These are phyloP conservation scores for Drosophila ironensis DNA, from an alignment of 1,140 invertebrate species.

Conservation along the genomic window DNA sequence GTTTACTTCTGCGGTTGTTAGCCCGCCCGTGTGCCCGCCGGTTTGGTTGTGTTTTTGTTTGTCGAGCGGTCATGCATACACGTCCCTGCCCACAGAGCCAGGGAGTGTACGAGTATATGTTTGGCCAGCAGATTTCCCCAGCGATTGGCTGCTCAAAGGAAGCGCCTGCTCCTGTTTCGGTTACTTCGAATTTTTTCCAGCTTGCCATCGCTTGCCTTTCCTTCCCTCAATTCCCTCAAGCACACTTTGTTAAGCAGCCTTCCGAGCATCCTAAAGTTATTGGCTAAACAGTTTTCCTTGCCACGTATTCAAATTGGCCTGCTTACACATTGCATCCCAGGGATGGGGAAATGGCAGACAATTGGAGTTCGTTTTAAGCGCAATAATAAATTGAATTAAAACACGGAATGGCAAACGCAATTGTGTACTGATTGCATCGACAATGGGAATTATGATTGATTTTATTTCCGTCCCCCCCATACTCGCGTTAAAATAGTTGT, in stretches of 20 bases:
- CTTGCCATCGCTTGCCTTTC: not conserved
- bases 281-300: conserved; percentile 51
- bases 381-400: conserved; percentile 66
- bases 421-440: conserved; percentile 40
- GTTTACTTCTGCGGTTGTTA: conserved; percentile 72
- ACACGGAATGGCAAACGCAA: conserved; percentile 25
- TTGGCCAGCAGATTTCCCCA: conserved; percentile 73
- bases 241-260: conserved; percentile 63
- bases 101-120: conserved; percentile 26
- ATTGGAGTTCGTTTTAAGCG: conserved; percentile 43
- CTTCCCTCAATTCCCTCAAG: conserved; percentile 57
- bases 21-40: conserved; percentile 38
- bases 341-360: conserved; percentile 21
- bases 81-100: not conserved
- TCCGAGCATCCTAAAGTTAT: conserved; percentile 42
- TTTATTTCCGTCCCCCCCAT: conserved; percentile 1
- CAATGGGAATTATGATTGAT: conserved; percentile 56
- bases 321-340: not conserved
- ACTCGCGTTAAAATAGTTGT: conserved; percentile 25
- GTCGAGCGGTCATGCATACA: conserved; percentile 54
- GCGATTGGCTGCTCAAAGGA: conserved; percentile 38
- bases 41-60: conserved; percentile 72
- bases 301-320: conserved; percentile 26
- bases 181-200: conserved; percentile 11
- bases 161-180: not conserved